A percentile compares a stretch with the other conserved stretches of the same genome.
Conservation (phyloP, 1,140 invertebrate species). For the Aphis craccivora region DNA sequence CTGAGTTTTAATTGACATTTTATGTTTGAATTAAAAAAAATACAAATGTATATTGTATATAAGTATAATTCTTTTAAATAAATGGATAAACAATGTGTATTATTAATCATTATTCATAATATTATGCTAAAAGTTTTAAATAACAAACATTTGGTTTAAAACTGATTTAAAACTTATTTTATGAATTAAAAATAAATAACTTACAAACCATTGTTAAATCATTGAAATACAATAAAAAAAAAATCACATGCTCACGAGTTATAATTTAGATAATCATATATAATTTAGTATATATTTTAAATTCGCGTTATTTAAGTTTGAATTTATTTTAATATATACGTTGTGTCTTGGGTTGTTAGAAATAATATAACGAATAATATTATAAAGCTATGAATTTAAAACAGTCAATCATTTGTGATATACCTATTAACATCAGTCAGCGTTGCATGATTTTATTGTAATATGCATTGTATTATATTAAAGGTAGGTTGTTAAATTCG, state of each 20-base stretch:
- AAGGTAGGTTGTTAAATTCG: neutral
- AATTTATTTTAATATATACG: neutral
- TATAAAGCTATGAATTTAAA: neutral
- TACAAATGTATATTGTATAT: neutral
- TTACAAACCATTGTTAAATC: neutral
- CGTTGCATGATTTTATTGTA: neutral
- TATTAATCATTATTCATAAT: neutral
- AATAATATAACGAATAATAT: neutral
- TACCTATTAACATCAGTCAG: neutral
- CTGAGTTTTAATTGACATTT: neutral
- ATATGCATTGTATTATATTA: neutral
- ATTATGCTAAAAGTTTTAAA: fast-evolving
- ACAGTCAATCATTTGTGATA: neutral
- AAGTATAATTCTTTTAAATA: neutral
- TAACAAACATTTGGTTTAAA: too few relatives aligned
- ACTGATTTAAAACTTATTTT: neutral
- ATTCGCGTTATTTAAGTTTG: neutral
- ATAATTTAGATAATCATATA: neutral
- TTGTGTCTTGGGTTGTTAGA: neutral
- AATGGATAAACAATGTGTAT: neutral
- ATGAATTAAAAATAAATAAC: neutral
- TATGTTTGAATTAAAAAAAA: neutral
- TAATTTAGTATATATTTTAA: neutral
- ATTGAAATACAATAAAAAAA: neutral
- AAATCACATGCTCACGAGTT: neutral